These are phyloP conservation scores for Creontiades dilutus DNA, from an alignment of 2,888 invertebrate species.

Conservation along the genomic window DNA sequence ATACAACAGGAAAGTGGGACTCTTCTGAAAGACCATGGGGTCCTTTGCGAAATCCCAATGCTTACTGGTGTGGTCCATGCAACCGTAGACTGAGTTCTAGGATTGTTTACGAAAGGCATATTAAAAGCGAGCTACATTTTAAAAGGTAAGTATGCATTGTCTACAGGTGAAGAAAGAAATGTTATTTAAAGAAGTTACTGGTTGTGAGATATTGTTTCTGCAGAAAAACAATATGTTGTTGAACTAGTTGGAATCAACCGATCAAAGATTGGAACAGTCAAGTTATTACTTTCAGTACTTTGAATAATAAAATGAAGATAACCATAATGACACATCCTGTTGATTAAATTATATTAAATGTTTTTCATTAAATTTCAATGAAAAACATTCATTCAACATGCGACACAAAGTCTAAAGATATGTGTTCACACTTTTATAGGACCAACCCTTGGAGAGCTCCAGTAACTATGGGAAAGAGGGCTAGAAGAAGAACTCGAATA, in stretches of 20 bases:
- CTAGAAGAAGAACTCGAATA: slow-evolving; percentile 32
- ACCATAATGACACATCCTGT: too few relatives aligned
- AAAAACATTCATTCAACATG: too few relatives aligned
- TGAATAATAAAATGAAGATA: too few relatives aligned
- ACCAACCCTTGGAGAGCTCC: slow-evolving; percentile 54
- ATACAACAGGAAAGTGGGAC: slow-evolving; percentile 85
- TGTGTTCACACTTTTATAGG: background rate
- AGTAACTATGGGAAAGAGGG: slow-evolving; percentile 43
- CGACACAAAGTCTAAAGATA: too few relatives aligned
- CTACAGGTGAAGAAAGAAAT: slow-evolving; percentile 78
- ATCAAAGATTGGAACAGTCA: too few relatives aligned
- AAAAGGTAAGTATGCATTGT: slow-evolving; percentile 79
- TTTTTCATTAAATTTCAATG: too few relatives aligned
- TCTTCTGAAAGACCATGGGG: slow-evolving; percentile 77
- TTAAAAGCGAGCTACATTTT: slow-evolving; percentile 86
- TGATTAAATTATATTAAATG: too few relatives aligned
- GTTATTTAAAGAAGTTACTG: too few relatives aligned
- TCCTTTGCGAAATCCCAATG: slow-evolving; percentile 70
- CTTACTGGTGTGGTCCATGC: slow-evolving; percentile 90
- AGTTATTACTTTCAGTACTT: too few relatives aligned
- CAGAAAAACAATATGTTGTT: too few relatives aligned
- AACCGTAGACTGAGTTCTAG: slow-evolving; percentile 83
- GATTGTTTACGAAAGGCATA: slow-evolving; percentile 87
- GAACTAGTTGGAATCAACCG: too few relatives aligned
- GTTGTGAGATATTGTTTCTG: too few relatives aligned